Base-by-base conservation (phyloP, 2,113 vertebrate species). In the Istiophorus platypterus region DNA sequence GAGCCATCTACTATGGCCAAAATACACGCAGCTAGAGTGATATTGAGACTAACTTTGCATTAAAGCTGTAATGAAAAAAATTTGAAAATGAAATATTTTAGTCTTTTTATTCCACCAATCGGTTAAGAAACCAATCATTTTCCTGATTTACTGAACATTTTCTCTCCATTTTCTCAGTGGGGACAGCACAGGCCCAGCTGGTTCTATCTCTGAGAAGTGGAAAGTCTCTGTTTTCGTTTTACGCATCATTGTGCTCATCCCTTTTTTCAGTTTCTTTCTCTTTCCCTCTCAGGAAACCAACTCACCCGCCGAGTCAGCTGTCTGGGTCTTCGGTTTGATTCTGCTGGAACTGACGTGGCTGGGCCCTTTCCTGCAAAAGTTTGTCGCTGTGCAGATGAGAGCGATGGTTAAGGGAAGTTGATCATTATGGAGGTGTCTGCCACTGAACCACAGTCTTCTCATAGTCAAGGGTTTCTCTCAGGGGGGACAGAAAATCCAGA, bases 131-230 rank as follows among this genome's bases (percentile, higher is more conserved):
- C 20, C 4, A 52, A 24, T 59, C 15, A 69, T 27, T 15, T 24
- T 65, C 45, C 12, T 62, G 51, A 59, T 84, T 81, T 67, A 78
- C 14, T 69, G 47, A 62, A 71, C 39, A 61, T 51, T 67, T 76
- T 77, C 57, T 76, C 68, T 39, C 13, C 0, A 4, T 29, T 59
- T 74, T 76, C 72, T 52, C 78, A 57, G 47, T 4, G 17, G 82
- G 69, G 59, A 69, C n/a, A n/a, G 70, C 11, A 66, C 7, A 34
- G 67, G 5, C 61, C 67, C 91, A 90, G 88, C 89, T 93, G 92
- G 62, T 82, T 91, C 81, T 82, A 80, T 64, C 78, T 83, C 49
- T 56, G 47, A 74, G 39, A 34, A 63, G 63, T 86, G 89, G 86
- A 92, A 93, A 91, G 80, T 88, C 82, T 85, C 88, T 58, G 6